Evolutionary conservation across 2,888 invertebrate species (phyloP), one percentile per base, ranked within the genome.

Genomic region (Aleiodes testaceus): DNA sequence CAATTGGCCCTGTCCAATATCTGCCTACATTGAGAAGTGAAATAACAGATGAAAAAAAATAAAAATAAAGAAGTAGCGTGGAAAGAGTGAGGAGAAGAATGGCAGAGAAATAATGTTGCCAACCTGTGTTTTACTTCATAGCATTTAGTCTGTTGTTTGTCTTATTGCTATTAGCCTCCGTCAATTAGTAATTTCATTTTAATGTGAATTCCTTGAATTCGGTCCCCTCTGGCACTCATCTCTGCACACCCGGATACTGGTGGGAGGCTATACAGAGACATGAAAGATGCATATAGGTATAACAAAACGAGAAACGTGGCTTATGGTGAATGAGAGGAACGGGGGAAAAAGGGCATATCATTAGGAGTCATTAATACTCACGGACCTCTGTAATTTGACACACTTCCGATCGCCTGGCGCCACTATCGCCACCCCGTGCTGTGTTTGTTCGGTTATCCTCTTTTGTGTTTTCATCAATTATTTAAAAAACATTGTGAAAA

Each of bases 161-260:
- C 85, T 87, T 86, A 86, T 87, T 86, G 83, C 85, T 82, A 85
- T 85, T 85, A 85, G 82, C 81, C 82, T 80, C 73, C 80, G 82
- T 85, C 86, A 86, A 87, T 87, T 87, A 85, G 87, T 82, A 85
- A 86, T 86, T 85, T 78, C 82, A 82, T 85, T 81, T 87, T 87
- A 86, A 86, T 86, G 87, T 77, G 79, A 82, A 85, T 87, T 87
- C 87, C 78, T 77, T 83, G 87, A 87, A 87, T 80, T 77, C 75
- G 59, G 50, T 70, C 72, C 75, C 72, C 70, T 66, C 68, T 55
- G 74, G 67, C 74, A 73, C 72, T 75, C 75, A 74, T 73, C 75
- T 75, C 64, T 67, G 36, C 16, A 18, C 26, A 9, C 2, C 20
- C 22, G 45, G 14, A 26, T 12, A 20, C 67, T 11, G 45, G 55